Evolutionary conservation across 35 echinoderm and acorn worm species (phyloP), one percentile per base, ranked within the genome.

Genomic region (Patiria miniata): DNA sequence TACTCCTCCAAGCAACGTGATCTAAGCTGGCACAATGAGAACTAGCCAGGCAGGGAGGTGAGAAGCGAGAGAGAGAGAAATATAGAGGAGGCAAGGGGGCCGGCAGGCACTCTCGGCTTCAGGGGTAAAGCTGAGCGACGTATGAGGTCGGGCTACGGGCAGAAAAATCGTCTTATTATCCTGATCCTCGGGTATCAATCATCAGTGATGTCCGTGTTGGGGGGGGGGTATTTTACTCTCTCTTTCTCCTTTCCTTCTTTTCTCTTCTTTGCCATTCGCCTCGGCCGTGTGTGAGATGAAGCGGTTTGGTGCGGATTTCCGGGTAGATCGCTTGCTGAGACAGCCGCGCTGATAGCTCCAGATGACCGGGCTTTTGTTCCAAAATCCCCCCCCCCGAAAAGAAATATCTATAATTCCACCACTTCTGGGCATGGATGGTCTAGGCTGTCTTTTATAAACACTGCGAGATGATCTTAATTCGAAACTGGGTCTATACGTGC

Each of bases 131-230:
- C 65, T 73, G 65, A 73, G 65, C 65, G 65, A 73, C 65, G 65
- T 73, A 73, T 61, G 34, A 73, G 65, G 65, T 26, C 34, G 26
- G 15, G 65, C 65, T 73, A 73, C 65, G 34, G 65, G 65, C 26
- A 73, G 65, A 34, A 73, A 73, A 73, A 73, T 73, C 65, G 65
- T 73, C 65, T 73, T 73, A 73, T 73, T 73, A 73, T 73, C 65
- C 58, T 30, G 7, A 32, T 32, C 65, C 65, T 26, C 26, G 26
- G 65, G 65, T 73, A 73, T 73, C 65, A 73, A 73, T 73, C 65
- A 73, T 73, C 65, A 34, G 9, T 30, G 65, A 73, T 73, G 65
- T 73, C 26, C 65, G 34, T 73, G 65, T 73, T 34, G 58, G 28
- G 65, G 65, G 65, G 34, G 14, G 42, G 42, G 42, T 47, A 12